phyloP scores from a whole-genome alignment of 2,888 invertebrate genomes.

The Noctua janthina region DNA sequence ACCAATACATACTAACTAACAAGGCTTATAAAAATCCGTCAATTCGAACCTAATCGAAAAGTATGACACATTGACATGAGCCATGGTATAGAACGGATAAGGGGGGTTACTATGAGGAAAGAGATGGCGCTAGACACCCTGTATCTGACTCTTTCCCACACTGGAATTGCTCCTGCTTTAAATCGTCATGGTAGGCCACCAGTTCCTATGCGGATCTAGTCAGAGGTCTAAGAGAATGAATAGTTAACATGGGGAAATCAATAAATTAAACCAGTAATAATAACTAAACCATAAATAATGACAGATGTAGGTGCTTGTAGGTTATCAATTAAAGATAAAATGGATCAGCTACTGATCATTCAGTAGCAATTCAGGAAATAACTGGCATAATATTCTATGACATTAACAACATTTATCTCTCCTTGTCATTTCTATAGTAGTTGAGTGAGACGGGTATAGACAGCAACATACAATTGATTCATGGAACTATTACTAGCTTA shows the following conservation, averaged over 20 bases:
- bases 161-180: too few relatives aligned
- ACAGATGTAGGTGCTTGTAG: constrained; percentile 20
- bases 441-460: neutral
- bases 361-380: neutral
- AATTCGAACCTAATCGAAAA: neutral
- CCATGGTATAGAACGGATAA: neutral
- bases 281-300: constrained; percentile 13
- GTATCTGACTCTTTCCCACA: too few relatives aligned
- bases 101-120: too few relatives aligned
- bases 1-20: too few relatives aligned
- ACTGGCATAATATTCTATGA: neutral
- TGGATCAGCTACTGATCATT: constrained; percentile 10
- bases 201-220: neutral
- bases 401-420: neutral
- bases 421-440: neutral
- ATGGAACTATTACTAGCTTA: too few relatives aligned
- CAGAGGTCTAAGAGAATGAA: neutral
- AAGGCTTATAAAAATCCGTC: too few relatives aligned
- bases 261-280: constrained; percentile 21
- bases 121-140: too few relatives aligned
- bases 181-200: too few relatives aligned
- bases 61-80: neutral
- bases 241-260: neutral
- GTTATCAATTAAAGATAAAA: constrained; percentile 43
- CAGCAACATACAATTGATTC: neutral